phyloP scores from a whole-genome alignment of 64 coral and sea anemone genomes.

The Orbicella faveolata region DNA sequence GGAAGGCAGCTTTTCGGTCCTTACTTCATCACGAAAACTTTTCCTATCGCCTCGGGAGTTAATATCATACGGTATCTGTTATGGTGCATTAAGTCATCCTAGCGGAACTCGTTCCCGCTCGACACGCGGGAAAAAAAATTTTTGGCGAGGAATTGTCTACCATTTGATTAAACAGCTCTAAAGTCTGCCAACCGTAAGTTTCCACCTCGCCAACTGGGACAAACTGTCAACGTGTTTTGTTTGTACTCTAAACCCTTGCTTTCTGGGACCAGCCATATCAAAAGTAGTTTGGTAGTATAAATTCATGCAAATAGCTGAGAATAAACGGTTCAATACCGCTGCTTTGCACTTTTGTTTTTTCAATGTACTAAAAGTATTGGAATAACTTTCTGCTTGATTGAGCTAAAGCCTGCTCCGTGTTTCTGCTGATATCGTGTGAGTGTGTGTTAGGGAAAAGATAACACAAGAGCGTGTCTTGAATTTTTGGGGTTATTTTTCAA shows the following conservation, averaged over 20 bases:
- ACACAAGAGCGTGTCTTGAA: background rate
- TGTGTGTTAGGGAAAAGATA: constrained; percentile 11
- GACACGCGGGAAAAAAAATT: background rate
- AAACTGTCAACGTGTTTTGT: background rate
- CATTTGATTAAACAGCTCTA: background rate
- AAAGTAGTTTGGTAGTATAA: background rate
- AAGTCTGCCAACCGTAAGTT: constrained; percentile 2
- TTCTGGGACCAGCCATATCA: background rate
- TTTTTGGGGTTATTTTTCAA: constrained; percentile 18
- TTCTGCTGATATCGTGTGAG: constrained; percentile 6
- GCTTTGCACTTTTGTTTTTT: constrained; percentile 8
- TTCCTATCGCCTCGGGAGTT: background rate
- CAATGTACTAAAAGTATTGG: constrained; percentile 13
- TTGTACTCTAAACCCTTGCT: background rate
- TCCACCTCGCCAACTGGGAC: background rate
- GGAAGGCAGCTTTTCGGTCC: background rate
- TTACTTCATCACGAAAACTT: background rate
- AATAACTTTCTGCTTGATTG: constrained; percentile 35
- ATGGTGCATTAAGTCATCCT: background rate
- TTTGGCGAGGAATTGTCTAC: background rate
- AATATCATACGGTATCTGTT: background rate
- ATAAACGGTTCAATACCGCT: constrained; percentile 24
- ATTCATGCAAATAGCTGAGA: background rate
- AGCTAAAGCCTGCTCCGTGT: background rate
- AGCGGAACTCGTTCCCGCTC: background rate